These are phyloP conservation scores for Pachypanchax playfairii DNA, from an alignment of 2,113 vertebrate species.

Conservation along the genomic window DNA sequence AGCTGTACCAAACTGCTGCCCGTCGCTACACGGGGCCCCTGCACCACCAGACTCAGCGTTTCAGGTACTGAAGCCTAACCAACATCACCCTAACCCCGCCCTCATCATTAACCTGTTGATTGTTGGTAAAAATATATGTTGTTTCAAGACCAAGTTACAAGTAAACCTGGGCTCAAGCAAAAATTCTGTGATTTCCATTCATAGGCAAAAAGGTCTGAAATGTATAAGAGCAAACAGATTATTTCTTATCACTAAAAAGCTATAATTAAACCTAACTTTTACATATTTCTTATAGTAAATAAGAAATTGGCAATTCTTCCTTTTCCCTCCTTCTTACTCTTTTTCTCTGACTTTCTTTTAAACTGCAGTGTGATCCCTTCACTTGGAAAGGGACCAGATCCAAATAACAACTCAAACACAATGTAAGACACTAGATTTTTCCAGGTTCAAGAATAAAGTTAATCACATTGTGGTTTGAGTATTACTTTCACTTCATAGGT, in stretches of 20 bases:
- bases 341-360: conserved; percentile 76
- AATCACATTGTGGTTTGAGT: conserved; percentile 40
- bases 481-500: conserved; percentile 37
- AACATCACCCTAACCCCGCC: background rate
- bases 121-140: conserved; percentile 30
- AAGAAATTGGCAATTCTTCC: conserved; percentile 60
- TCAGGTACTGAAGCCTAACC: conserved; percentile 84
- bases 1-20: conserved; percentile 92
- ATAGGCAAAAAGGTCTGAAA: conserved; percentile 30
- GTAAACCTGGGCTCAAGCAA: conserved; percentile 30
- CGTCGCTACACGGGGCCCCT: conserved; percentile 91
- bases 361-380: conserved; percentile 77
- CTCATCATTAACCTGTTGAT: conserved; percentile 14
- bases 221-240: conserved; percentile 11
- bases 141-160: conserved; percentile 29
- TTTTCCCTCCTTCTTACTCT: conserved; percentile 70
- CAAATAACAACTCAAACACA: conserved; percentile 80
- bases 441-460: conserved; percentile 53
- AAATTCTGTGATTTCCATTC: conserved; percentile 8
- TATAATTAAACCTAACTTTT: conserved; percentile 24
- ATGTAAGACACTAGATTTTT: conserved; percentile 77
- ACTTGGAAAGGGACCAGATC: conserved; percentile 76
- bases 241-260: conserved; percentile 33
- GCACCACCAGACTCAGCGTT: conserved; percentile 93
- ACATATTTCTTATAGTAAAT: conserved; percentile 38